A percentile compares a stretch with the other conserved stretches of the same genome.
phyloP scores from a whole-genome alignment of 2,888 invertebrate genomes.

The Xiphydria camelus region DNA sequence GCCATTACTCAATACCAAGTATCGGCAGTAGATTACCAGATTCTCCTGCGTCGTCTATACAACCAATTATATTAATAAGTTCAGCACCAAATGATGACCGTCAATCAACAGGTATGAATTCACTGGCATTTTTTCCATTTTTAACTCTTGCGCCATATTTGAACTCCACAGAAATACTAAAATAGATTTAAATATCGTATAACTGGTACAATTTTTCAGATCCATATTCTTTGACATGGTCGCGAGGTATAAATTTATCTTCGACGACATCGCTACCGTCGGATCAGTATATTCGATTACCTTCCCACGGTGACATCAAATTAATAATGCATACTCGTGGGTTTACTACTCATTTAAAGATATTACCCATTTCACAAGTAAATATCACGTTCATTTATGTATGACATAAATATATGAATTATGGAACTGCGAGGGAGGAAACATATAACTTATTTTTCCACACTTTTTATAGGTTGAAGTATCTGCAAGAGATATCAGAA shows the following conservation, averaged over 20 bases:
- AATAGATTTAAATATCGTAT: slow-evolving; percentile 4
- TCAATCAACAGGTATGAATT: slow-evolving; percentile 1
- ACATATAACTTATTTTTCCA: slow-evolving; percentile 8
- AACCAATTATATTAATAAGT: slow-evolving; percentile 38
- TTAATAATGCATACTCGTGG: slow-evolving; percentile 60
- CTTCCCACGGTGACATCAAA: slow-evolving; percentile 65
- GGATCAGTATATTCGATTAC: slow-evolving; percentile 65
- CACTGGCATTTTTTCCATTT: not conserved
- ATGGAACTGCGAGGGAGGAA: slow-evolving; percentile 2
- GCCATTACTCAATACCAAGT: slow-evolving; percentile 75
- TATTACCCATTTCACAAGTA: slow-evolving; percentile 67
- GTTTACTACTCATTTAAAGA: slow-evolving; percentile 60
- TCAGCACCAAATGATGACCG: slow-evolving; percentile 22
- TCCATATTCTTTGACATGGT: slow-evolving; percentile 38
- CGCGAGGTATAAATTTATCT: slow-evolving; percentile 40
- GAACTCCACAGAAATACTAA: no score
- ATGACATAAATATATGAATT: slow-evolving; percentile 2
- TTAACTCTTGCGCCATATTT: no score
- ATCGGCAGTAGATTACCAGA: slow-evolving; percentile 57
- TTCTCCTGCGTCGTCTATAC: slow-evolving; percentile 23
- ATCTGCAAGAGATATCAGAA: slow-evolving; percentile 79
- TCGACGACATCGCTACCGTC: slow-evolving; percentile 29
- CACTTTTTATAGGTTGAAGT: slow-evolving; percentile 65
- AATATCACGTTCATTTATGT: slow-evolving; percentile 11
- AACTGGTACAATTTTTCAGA: slow-evolving; percentile 22